Percentiles rank a stretch among this genome's conserved stretches.
Conservation (phyloP, 2,797 vertebrate species). For the Micropoecilia bifurca region DNA sequence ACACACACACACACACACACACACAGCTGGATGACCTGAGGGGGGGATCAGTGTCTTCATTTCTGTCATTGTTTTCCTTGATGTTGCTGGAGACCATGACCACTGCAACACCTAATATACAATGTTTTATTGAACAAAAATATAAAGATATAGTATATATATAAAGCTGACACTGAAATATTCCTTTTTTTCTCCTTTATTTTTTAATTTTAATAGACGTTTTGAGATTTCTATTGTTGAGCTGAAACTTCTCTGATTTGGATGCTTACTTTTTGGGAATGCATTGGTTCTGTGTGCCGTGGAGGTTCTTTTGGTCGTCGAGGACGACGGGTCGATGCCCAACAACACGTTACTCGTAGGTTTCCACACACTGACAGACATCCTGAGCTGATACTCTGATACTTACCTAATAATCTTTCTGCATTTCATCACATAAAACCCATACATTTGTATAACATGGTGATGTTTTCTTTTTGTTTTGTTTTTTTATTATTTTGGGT, state of each 20-base stretch:
- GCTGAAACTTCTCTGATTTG: slow-evolving; percentile 60
- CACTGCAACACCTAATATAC: slow-evolving; percentile 62
- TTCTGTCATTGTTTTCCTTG: slow-evolving; percentile 72
- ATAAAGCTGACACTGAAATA: slow-evolving; percentile 77
- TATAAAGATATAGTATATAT: slow-evolving; percentile 85
- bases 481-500: slow-evolving; percentile 43
- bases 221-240: slow-evolving; percentile 57
- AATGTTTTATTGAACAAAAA: slow-evolving; percentile 71
- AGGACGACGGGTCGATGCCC: slow-evolving; percentile 71
- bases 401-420: slow-evolving; percentile 23
- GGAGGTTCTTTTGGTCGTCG: slow-evolving; percentile 25
- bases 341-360: slow-evolving; percentile 84
- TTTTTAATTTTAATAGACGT: slow-evolving; percentile 24
- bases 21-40: slow-evolving; percentile 63
- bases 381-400: slow-evolving; percentile 14
- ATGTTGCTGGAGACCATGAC: slow-evolving; percentile 70
- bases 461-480: slow-evolving; percentile 57
- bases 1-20: slow-evolving; percentile 7
- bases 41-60: slow-evolving; percentile 71
- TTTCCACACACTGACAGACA: slow-evolving; percentile 48
- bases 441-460: slow-evolving; percentile 66
- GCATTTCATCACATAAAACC: slow-evolving; percentile 29
- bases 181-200: slow-evolving; percentile 25
- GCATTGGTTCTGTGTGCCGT: slow-evolving; percentile 64
- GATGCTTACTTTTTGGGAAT: slow-evolving; percentile 67